These are phyloP conservation scores for Drosophila mayri DNA, from an alignment of 1,140 invertebrate genomes.

Conservation along the genomic window DNA sequence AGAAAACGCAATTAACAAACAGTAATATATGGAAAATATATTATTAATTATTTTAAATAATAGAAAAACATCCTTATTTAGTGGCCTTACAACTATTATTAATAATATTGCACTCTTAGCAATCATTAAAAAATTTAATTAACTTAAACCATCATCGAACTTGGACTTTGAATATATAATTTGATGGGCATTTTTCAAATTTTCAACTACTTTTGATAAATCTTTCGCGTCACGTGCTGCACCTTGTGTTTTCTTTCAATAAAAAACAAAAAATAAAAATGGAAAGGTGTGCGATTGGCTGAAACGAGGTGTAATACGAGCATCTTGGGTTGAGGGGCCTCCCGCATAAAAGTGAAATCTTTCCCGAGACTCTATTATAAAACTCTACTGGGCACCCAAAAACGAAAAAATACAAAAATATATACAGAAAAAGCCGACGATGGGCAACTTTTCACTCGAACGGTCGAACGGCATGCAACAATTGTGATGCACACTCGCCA, in stretches of 20 bases:
- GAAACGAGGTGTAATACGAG: slow-evolving; percentile 13
- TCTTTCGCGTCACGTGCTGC: slow-evolving; percentile 39
- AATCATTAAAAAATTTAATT: background rate
- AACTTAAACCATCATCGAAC: background rate
- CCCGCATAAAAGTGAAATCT: slow-evolving; percentile 77
- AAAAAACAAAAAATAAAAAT: background rate
- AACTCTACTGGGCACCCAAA: slow-evolving; percentile 40
- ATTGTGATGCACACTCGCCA: slow-evolving; percentile 51
- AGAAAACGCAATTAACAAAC: background rate
- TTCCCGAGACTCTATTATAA: slow-evolving; percentile 57
- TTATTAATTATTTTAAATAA: background rate
- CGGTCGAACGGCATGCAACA: slow-evolving; percentile 51
- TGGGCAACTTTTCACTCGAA: slow-evolving; percentile 46
- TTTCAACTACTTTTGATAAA: slow-evolving; percentile 20
- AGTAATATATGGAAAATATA: background rate
- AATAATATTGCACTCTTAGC: background rate
- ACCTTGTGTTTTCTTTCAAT: slow-evolving; percentile 3
- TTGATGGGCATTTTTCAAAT: background rate
- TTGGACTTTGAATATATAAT: background rate
- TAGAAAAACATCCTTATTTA: background rate
- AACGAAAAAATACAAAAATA: slow-evolving; percentile 18
- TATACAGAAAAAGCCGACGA: slow-evolving; percentile 16
- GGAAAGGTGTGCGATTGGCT: slow-evolving; percentile 2
- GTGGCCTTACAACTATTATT: background rate
- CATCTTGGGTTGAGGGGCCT: slow-evolving; percentile 23